Evolutionary conservation across 2,797 vertebrate species (phyloP).

Genomic region (Euphonia xanthogaster): DNA sequence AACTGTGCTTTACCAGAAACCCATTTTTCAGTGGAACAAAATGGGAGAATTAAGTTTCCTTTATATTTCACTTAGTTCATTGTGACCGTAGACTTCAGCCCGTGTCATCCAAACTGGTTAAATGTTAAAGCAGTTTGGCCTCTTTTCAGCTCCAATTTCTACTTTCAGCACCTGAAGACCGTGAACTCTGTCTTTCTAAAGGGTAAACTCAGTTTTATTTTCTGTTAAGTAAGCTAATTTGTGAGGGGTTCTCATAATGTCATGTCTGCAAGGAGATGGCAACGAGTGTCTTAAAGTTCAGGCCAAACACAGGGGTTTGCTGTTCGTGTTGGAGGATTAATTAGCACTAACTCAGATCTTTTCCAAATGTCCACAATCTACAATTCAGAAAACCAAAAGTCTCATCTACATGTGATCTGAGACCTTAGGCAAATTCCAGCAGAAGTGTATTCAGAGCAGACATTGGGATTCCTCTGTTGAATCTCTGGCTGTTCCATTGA

Average conservation of each 20-base stretch:
- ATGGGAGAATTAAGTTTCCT: neutral
- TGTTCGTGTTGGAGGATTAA: slow-evolving; percentile 27
- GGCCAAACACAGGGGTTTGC: slow-evolving; percentile 45
- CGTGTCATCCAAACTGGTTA: neutral
- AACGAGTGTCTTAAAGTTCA: slow-evolving; percentile 48
- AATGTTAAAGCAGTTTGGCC: slow-evolving; percentile 41
- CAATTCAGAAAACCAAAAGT: neutral
- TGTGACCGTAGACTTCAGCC: neutral
- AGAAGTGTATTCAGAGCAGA: neutral
- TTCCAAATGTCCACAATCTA: neutral
- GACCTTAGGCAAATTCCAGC: slow-evolving; percentile 31
- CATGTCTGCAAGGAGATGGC: slow-evolving; percentile 55
- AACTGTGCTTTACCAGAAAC: slow-evolving; percentile 8
- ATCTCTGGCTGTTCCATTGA: neutral
- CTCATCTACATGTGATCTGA: neutral
- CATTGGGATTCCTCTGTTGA: neutral
- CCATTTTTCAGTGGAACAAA: slow-evolving; percentile 11
- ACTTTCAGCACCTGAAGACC: neutral
- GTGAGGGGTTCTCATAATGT: slow-evolving; percentile 56
- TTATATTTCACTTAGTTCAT: neutral
- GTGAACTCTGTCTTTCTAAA: slow-evolving; percentile 26
- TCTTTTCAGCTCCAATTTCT: slow-evolving; percentile 7
- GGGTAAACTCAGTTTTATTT: slow-evolving; percentile 52
- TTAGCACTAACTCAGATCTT: slow-evolving; percentile 25
- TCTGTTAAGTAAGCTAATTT: slow-evolving; percentile 42